These are phyloP conservation scores for Calonectris borealis DNA, from an alignment of 2,113 vertebrate genomes.

Conservation along the genomic window DNA sequence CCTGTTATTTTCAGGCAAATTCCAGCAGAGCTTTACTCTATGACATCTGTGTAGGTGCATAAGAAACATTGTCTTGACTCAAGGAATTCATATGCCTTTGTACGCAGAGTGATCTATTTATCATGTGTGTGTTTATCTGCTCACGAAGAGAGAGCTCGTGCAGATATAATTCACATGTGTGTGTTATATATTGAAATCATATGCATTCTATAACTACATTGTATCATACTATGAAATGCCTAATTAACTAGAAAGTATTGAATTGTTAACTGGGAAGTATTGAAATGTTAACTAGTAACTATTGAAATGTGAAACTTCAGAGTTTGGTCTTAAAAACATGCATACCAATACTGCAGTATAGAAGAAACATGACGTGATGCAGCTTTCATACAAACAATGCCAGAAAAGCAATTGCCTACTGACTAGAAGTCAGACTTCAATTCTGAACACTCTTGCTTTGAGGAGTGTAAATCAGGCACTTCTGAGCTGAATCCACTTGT, in stretches of 20 bases:
- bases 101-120: neutral
- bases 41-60: conserved; percentile 30
- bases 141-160: neutral
- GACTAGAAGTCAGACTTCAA: neutral
- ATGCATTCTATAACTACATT: neutral
- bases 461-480: neutral
- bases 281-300: neutral
- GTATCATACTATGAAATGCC: neutral
- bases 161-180: neutral
- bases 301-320: neutral
- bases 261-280: neutral
- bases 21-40: conserved; percentile 63
- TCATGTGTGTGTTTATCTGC: neutral
- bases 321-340: neutral
- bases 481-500: neutral
- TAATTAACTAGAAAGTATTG: neutral
- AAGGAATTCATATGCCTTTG: neutral
- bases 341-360: neutral
- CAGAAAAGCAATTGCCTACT: neutral
- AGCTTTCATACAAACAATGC: neutral
- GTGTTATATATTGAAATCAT: neutral
- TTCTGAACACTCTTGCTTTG: neutral
- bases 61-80: neutral
- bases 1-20: conserved; percentile 70
- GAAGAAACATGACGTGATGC: neutral